Conservation (phyloP, 1,140 invertebrate genomes). For the Contarinia nasturtii region DNA sequence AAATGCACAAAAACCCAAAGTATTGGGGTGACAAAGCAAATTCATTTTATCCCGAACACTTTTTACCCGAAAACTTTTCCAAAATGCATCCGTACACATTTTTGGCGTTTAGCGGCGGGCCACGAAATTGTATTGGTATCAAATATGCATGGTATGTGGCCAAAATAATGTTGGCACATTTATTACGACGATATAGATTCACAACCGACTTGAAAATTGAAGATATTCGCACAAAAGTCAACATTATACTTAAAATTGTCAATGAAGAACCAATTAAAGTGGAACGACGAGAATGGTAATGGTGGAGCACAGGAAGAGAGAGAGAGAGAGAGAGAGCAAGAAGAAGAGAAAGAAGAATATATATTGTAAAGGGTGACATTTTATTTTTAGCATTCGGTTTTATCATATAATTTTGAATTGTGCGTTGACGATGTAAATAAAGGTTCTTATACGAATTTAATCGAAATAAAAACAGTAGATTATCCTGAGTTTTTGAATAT, state of each 20-base stretch:
- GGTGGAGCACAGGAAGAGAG: too few relatives aligned
- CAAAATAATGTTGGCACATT: neutral
- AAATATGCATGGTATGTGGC: slow-evolving; percentile 2
- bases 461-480: too few relatives aligned
- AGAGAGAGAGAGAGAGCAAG: too few relatives aligned
- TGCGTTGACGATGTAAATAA: too few relatives aligned
- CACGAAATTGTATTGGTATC: slow-evolving; percentile 37
- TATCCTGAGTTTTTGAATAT: too few relatives aligned
- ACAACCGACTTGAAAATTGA: neutral
- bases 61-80: slow-evolving; percentile 30
- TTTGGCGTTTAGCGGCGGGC: slow-evolving; percentile 39
- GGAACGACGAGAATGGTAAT: neutral
- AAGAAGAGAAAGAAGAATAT: too few relatives aligned
- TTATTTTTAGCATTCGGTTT: too few relatives aligned
- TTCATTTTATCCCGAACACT: slow-evolving; percentile 45
- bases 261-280: neutral
- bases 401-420: too few relatives aligned
- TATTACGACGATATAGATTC: neutral
- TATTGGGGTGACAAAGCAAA: slow-evolving; percentile 39
- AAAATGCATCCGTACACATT: slow-evolving; percentile 29
- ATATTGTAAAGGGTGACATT: too few relatives aligned
- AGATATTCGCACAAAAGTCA: neutral
- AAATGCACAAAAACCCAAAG: slow-evolving; percentile 27
- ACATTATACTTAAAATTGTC: neutral
- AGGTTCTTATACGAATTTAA: too few relatives aligned